Base-by-base conservation (phyloP, 2,888 invertebrate genomes). In the Agrotis clavis region DNA sequence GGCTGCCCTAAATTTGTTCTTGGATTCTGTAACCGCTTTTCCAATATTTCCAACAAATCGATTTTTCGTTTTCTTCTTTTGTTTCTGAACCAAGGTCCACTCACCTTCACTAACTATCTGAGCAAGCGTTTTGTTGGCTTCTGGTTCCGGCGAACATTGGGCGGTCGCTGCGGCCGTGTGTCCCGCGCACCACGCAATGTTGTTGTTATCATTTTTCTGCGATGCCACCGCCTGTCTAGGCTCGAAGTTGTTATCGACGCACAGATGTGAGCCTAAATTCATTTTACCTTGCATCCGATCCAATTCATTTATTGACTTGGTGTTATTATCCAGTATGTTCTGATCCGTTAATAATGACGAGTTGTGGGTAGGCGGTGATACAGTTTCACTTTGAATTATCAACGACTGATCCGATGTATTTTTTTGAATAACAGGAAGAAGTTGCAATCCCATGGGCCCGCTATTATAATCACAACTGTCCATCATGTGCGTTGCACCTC, bases 381-480 rank as follows among this genome's bases (percentile, higher is more conserved):
- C 11, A 13, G 25, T 56, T 56, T 47, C 21, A 56, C n/a, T 56
- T 47, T 18, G 54, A 54, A 7, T 2, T 18, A 63, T 5, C 11
- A 47, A 56, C 9, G 47, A 47, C 19, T 47, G 30, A 30, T 56
- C 66, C 30, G 47, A 56, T 9, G 14, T 4, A 14, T 14, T 56
- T 25, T 30, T 30, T n/a, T n/a, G n/a, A n/a, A n/a, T n/a, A n/a
- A n/a, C n/a, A 56, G 30, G 30, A 66, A 66, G 30, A 66, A 56
- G 47, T 47, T 65, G 56, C 30, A 65, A 65, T 65, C 56, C 65
- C 53, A 65, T 54, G 45, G 54, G 54, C n/a, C 65, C 65, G 65
- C 65, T 65, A 56, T 65, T 45, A 56, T 65, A 65, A 25, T 65
- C 65, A 41, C 65, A 65, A 25, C 65, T 65, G 18, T 65, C 65